Evolutionary conservation across 2,797 vertebrate species (phyloP), one percentile per base, ranked within the genome.

Genomic region (Sebastes matsubarae): DNA sequence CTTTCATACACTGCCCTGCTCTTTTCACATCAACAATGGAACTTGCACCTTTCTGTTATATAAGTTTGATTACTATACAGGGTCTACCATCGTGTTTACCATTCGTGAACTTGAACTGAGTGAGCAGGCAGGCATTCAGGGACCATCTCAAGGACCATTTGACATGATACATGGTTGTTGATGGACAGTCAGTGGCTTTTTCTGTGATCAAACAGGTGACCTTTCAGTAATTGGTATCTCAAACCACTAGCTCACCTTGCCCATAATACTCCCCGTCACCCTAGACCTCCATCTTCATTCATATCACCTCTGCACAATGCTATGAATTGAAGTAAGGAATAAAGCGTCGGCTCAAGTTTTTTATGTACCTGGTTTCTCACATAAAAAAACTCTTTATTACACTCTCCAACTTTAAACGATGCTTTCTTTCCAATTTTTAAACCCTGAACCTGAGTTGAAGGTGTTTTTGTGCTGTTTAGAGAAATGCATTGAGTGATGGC

Each of bases 181-280:
- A 90, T 81, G 77, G 88, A 89, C 83, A 84, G 65, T 29, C 20
- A 2, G 20, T 75, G 71, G 20, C 64, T 77, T 88, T 80, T 90
- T 80, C 82, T 82, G 77, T 85, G 79, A 86, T 89, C 84, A 87
- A 70, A 87, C 73, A 65, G 4, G 18, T 92, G 88, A 93, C 89
- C 89, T 91, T 91, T 89, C 24, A 34, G 79, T 90, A 85, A 91
- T 85, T 90, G 63, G 67, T 81, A 68, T 85, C 82, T 90, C 30
- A 60, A 86, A 83, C 71, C 73, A 85, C 70, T 54, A 64, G 75
- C 78, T 90, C 84, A 87, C 36, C 69, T 60, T 74, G 22, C 22
- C 38, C 71, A 75, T 55, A 58, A 68, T 76, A 61, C 72, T 66
- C 34, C 30, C 67, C 73, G 55, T 81, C 64, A 67, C 68, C 50